These are phyloP conservation scores for Leptogaster cylindrica DNA, from an alignment of 2,888 invertebrate species.

Conservation along the genomic window DNA sequence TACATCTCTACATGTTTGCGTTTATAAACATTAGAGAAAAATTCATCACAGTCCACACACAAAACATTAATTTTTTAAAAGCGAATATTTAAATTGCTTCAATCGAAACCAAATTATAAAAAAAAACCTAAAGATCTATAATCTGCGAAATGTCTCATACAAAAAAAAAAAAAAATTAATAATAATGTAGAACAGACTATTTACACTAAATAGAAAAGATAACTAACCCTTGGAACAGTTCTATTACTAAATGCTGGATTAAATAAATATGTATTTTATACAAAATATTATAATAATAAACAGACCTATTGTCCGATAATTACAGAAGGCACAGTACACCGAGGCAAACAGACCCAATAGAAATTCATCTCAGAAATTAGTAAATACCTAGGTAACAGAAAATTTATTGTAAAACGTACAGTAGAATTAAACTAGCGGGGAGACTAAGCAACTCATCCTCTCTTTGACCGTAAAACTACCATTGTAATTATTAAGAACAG, in stretches of 20 bases:
- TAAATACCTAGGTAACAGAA: slow-evolving; percentile 11
- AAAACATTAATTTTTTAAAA: slow-evolving; percentile 14
- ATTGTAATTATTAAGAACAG: slow-evolving; percentile 81
- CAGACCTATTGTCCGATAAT: slow-evolving; percentile 19
- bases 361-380: neutral
- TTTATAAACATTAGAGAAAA: slow-evolving; percentile 19
- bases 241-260: neutral
- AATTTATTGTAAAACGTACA: slow-evolving; percentile 23
- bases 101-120: slow-evolving; percentile 1
- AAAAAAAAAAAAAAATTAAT: too few species aligned
- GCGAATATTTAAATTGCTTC: neutral
- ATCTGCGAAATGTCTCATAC: slow-evolving; percentile 23
- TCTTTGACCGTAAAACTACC: slow-evolving; percentile 79
- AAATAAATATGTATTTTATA: slow-evolving; percentile 38
- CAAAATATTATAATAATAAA: too few species aligned
- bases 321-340: slow-evolving; percentile 24
- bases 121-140: slow-evolving; percentile 21
- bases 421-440: slow-evolving; percentile 19
- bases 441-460: slow-evolving; percentile 66
- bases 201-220: slow-evolving; percentile 8
- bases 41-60: slow-evolving; percentile 46
- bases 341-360: slow-evolving; percentile 6
- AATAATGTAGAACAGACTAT: slow-evolving; percentile 10
- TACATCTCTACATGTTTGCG: slow-evolving; percentile 2
- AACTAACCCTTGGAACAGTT: slow-evolving; percentile 12